phyloP scores from a whole-genome alignment of 1,140 invertebrate species.

The Pogonus chalceus region DNA sequence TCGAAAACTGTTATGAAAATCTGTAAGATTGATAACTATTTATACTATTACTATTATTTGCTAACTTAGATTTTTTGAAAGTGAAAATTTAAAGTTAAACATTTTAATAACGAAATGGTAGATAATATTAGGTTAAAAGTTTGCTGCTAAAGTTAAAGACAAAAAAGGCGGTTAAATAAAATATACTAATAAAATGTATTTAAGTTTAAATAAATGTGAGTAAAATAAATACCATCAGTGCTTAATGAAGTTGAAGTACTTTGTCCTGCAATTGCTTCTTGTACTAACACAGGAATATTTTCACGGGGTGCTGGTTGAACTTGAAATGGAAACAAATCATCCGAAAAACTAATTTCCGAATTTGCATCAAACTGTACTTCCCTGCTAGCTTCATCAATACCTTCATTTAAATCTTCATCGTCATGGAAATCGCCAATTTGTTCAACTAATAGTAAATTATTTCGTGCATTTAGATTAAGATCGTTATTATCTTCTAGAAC shows the following conservation, averaged over 20 bases:
- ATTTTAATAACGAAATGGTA: too few relatives aligned
- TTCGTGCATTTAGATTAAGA: too few relatives aligned
- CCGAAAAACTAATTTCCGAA: slow-evolving; percentile 26
- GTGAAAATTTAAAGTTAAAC: too few relatives aligned
- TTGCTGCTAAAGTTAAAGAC: too few relatives aligned
- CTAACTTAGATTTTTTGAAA: too few relatives aligned
- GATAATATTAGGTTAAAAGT: too few relatives aligned
- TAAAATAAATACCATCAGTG: background rate
- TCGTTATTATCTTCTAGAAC: slow-evolving; percentile 25
- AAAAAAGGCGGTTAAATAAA: too few relatives aligned
- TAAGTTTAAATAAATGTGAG: background rate
- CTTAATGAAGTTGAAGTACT: background rate
- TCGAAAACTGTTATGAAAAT: too few relatives aligned
- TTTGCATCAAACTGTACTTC: slow-evolving; percentile 30
- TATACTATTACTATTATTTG: too few relatives aligned
- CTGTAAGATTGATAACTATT: too few relatives aligned
- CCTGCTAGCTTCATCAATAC: slow-evolving; percentile 19
- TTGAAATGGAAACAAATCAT: slow-evolving; percentile 18
- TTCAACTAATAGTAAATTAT: background rate
- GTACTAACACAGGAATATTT: background rate
- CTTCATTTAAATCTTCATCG: slow-evolving; percentile 8
- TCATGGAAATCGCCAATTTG: background rate
- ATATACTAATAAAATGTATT: too few relatives aligned
- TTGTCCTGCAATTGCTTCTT: background rate
- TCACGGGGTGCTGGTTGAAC: too few relatives aligned